Evolutionary conservation across 1,140 invertebrate genomes (phyloP).

Genomic region (Magallana angulata): DNA sequence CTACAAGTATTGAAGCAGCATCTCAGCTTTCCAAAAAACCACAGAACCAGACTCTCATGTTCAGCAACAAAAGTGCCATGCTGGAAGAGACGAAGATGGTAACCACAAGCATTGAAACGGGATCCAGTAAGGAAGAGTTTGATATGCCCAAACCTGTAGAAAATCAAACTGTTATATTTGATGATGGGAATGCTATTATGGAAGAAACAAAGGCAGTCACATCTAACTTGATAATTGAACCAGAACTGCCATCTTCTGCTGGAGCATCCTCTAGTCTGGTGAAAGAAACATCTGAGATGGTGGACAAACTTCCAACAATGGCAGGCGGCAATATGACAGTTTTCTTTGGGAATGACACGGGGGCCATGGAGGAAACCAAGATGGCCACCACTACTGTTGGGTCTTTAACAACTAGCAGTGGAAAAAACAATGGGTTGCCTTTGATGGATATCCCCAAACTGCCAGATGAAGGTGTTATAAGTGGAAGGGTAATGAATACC

Average conservation of each 20-base stretch:
- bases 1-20: not conserved
- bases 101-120: not conserved
- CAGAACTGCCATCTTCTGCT: not conserved
- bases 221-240: not conserved
- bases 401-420: not conserved
- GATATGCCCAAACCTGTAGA: not conserved
- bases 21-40: not conserved
- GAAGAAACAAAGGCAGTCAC: not conserved
- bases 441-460: not conserved
- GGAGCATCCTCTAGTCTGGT: not conserved
- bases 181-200: not conserved
- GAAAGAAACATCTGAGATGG: not conserved
- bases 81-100: slow-evolving; percentile 9
- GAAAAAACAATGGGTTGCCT: not conserved
- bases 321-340: not conserved
- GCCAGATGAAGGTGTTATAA: not conserved
- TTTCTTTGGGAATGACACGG: not conserved
- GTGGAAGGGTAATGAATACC: no score
- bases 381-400: not conserved
- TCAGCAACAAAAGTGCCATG: slow-evolving; percentile 3
- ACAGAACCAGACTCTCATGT: not conserved
- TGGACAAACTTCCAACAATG: not conserved
- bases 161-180: slow-evolving; percentile 10
- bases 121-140: not conserved
- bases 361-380: not conserved